Evolutionary conservation across 2,797 vertebrate species (phyloP).

Genomic region (Mormyrops attenuatus): DNA sequence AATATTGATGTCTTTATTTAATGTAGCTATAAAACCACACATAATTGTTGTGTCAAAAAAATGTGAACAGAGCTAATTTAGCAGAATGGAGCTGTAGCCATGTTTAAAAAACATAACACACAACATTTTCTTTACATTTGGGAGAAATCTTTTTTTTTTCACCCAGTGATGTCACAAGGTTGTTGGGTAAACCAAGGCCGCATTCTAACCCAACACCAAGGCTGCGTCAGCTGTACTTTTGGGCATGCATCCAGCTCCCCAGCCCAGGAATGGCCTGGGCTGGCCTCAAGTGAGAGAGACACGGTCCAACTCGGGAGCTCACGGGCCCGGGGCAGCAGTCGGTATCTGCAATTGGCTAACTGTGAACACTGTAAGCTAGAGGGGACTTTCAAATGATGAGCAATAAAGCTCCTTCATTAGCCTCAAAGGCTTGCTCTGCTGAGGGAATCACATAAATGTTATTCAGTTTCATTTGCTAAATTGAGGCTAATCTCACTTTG

Average conservation of each 20-base stretch:
- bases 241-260: not conserved
- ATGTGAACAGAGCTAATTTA: not conserved
- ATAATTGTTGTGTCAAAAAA: not conserved
- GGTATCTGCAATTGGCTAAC: constrained; percentile 10
- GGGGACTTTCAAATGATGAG: constrained; percentile 20
- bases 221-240: not conserved
- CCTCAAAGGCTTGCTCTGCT: constrained; percentile 17
- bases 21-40: not conserved
- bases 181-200: not conserved
- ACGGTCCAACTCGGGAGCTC: not conserved
- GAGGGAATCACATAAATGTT: not conserved
- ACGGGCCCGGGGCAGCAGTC: constrained; percentile 24
- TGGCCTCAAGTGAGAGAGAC: not conserved
- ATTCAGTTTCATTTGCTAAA: constrained; percentile 29
- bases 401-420: constrained; percentile 29
- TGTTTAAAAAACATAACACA: not conserved
- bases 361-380: not conserved
- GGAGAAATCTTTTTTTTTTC: not conserved
- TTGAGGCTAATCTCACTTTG: constrained; percentile 32
- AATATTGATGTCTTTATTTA: not conserved
- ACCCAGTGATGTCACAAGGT: not conserved
- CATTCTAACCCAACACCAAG: not conserved
- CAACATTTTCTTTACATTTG: not conserved
- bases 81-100: not conserved
- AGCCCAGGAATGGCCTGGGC: not conserved